phyloP scores from a whole-genome alignment of 2,113 vertebrate species.

The Platysteira castanea region DNA sequence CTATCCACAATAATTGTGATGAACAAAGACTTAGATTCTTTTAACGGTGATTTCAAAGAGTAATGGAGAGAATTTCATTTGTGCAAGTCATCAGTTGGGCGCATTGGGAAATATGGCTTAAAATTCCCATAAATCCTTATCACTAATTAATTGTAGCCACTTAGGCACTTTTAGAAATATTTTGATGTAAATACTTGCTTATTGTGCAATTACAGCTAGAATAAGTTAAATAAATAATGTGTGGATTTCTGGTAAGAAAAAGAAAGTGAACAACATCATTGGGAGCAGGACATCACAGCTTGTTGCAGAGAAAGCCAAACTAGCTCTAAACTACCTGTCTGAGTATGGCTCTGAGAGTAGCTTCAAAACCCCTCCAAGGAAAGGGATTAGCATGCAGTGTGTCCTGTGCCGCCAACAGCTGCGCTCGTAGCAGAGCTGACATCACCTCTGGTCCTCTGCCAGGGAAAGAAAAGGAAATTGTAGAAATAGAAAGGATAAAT shows the following conservation, averaged over 20 bases:
- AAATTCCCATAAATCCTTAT: not conserved
- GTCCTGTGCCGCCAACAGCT: not conserved
- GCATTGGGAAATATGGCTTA: not conserved
- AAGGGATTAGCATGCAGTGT: not conserved
- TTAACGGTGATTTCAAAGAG: not conserved
- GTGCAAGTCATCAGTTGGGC: not conserved
- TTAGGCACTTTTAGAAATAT: not conserved
- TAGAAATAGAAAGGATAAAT: slow-evolving; percentile 40
- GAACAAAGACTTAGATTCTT: not conserved
- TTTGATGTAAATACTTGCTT: not conserved
- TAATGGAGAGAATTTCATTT: not conserved
- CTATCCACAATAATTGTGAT: not conserved
- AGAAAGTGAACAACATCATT: not conserved
- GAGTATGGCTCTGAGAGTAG: not conserved
- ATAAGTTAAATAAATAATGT: not conserved
- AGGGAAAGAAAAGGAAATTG: slow-evolving; percentile 15
- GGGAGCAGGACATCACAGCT: not conserved
- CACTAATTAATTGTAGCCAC: not conserved
- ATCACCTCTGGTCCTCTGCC: slow-evolving; percentile 30
- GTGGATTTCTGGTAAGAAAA: not conserved
- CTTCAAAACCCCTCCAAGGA: not conserved
- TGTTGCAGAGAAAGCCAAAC: not conserved
- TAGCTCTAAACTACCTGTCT: not conserved
- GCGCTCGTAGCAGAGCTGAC: not conserved
- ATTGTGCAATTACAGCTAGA: not conserved